A percentile compares a stretch with the other conserved stretches of the same genome.
phyloP scores from a whole-genome alignment of 2,888 invertebrate species.

The Drosophila koepferae region DNA sequence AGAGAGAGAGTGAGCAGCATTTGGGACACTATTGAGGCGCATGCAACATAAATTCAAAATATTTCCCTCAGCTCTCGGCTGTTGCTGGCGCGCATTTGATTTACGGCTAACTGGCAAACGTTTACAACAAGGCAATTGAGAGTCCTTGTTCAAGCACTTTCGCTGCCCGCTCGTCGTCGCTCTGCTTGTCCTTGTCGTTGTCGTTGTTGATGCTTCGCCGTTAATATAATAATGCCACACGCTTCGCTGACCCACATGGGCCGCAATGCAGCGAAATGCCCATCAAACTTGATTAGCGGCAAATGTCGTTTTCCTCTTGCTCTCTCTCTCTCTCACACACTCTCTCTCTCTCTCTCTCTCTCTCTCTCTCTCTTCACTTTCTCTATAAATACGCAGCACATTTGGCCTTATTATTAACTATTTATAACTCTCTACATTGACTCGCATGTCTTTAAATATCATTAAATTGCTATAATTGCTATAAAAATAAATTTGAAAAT shows the following conservation, averaged over 20 bases:
- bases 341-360: background rate
- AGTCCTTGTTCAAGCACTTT: conserved; percentile 21
- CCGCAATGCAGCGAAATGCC: conserved; percentile 42
- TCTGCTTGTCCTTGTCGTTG: conserved; percentile 8
- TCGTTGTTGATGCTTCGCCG: conserved; percentile 22
- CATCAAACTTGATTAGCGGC: conserved; percentile 63
- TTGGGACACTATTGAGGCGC: conserved; percentile 55
- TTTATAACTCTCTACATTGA: background rate
- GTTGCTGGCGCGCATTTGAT: conserved; percentile 43
- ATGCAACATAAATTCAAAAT: conserved; percentile 75
- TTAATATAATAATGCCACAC: conserved; percentile 52
- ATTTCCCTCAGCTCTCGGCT: background rate
- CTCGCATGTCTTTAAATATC: background rate
- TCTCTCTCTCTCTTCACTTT: background rate
- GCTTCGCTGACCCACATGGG: conserved; percentile 53
- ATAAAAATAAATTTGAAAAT: background rate
- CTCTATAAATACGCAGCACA: background rate
- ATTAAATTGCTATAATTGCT: background rate
- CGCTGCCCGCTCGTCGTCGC: conserved; percentile 13
- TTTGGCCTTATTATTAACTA: background rate
- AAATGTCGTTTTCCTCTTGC: conserved; percentile 15
- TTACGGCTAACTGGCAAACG: conserved; percentile 58
- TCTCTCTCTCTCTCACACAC: background rate
- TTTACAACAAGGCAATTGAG: conserved; percentile 63
- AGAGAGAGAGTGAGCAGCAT: background rate